Evolutionary conservation across 2,113 vertebrate genomes (phyloP).

Genomic region (Oryzias javanicus): DNA sequence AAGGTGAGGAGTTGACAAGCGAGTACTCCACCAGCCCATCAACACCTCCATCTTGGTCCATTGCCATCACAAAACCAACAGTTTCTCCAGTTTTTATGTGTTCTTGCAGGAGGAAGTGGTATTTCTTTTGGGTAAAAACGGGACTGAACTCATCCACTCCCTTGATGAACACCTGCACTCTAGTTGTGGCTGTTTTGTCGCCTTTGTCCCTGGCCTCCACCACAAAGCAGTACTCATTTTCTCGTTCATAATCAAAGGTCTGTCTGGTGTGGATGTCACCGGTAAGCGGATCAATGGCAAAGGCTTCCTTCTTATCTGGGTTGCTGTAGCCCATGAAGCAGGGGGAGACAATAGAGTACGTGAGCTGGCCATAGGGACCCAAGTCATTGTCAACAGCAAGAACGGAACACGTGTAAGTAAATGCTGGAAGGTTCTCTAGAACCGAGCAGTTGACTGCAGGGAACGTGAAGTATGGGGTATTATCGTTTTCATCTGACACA

Average conservation of each 20-base stretch:
- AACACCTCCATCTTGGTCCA: constrained; percentile 83
- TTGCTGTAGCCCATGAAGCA: constrained; percentile 76
- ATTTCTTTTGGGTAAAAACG: constrained; percentile 83
- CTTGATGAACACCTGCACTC: constrained; percentile 82
- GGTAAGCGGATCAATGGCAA: constrained; percentile 84
- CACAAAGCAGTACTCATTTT: constrained; percentile 81
- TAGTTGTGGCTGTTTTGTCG: constrained; percentile 76
- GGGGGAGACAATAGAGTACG: constrained; percentile 84
- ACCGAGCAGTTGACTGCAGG: constrained; percentile 79
- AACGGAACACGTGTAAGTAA: constrained; percentile 80
- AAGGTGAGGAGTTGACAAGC: constrained; percentile 74
- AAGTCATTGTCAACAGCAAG: constrained; percentile 87
- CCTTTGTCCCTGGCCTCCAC: constrained; percentile 89
- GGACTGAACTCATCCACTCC: constrained; percentile 91
- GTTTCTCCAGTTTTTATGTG: constrained; percentile 71
- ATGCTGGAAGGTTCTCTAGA: constrained; percentile 84
- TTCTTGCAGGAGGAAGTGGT: constrained; percentile 83
- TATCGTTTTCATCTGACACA: constrained; percentile 90
- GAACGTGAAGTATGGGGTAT: constrained; percentile 84
- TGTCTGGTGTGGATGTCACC: constrained; percentile 85
- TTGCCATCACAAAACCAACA: constrained; percentile 85
- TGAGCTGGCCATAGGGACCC: constrained; percentile 84
- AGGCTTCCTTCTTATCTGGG: constrained; percentile 77
- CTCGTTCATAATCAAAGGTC: constrained; percentile 86
- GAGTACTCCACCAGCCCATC: constrained; percentile 87